Percentiles rank a stretch among this genome's conserved stretches.
phyloP scores from a whole-genome alignment of 1,140 invertebrate species.

The Dinothrombium tinctorium region DNA sequence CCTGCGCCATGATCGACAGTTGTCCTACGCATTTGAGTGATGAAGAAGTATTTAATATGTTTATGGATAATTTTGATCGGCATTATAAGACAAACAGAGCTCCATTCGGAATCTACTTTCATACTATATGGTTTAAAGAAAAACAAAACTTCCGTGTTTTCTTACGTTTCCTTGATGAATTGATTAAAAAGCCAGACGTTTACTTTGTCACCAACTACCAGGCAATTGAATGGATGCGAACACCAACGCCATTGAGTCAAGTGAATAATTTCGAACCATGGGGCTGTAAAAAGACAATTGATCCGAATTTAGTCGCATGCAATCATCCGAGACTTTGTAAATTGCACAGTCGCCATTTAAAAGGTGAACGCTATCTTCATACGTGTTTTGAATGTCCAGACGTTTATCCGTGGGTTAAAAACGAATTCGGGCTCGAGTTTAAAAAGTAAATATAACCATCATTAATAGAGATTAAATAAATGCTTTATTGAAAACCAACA shows the following conservation, averaged over 20 bases:
- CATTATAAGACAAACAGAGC: conserved; percentile 78
- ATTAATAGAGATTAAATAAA: too few species aligned
- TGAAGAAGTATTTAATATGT: conserved; percentile 20
- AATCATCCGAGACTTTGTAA: conserved; percentile 73
- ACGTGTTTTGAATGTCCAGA: conserved; percentile 76
- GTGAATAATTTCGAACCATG: conserved; percentile 76
- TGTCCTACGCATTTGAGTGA: conserved; percentile 18
- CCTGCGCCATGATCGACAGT: conserved; percentile 27
- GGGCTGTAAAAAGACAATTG: conserved; percentile 46
- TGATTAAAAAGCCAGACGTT: conserved; percentile 59
- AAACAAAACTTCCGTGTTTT: conserved; percentile 79
- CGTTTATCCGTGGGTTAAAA: conserved; percentile 81
- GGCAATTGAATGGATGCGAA: conserved; percentile 90
- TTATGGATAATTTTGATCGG: conserved; percentile 41
- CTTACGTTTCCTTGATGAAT: conserved; percentile 79
- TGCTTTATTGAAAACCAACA: too few species aligned
- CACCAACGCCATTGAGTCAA: conserved; percentile 54
- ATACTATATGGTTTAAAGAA: conserved; percentile 80
- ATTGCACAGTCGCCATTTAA: conserved; percentile 67
- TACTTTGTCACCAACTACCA: conserved; percentile 82
- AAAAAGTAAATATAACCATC: conserved; percentile 5
- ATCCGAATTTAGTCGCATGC: conserved; percentile 48
- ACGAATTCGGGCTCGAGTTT: conserved; percentile 25
- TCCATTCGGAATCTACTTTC: conserved; percentile 79
- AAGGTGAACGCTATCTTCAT: conserved; percentile 72